These are phyloP conservation scores for Pempheris klunzingeri DNA, from an alignment of 2,797 vertebrate genomes.

Conservation along the genomic window DNA sequence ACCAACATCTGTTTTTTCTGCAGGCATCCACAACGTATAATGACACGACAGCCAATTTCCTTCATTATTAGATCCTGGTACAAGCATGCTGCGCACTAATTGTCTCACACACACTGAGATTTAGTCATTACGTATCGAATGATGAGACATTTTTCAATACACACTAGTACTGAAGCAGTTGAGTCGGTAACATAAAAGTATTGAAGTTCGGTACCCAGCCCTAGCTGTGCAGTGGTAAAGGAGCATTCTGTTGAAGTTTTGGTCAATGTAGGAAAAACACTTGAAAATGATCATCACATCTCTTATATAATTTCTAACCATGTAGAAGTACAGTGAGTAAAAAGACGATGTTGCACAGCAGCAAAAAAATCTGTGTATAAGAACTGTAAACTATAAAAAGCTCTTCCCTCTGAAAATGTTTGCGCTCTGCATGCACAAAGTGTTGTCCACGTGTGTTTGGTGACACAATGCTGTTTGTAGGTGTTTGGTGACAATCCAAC, in stretches of 20 bases:
- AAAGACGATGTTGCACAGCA: neutral
- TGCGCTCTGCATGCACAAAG: neutral
- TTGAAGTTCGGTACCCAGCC: no score
- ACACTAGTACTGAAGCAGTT: no score
- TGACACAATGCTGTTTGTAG: neutral
- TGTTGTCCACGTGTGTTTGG: neutral
- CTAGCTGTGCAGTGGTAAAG: neutral
- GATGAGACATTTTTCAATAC: no score
- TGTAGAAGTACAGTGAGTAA: neutral
- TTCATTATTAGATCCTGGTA: no score
- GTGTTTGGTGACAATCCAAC: slow-evolving; percentile 10
- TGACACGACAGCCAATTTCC: no score
- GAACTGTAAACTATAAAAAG: neutral
- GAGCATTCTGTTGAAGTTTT: neutral
- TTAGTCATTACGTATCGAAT: no score
- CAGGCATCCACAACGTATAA: no score
- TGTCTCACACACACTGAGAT: no score
- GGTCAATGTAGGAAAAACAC: neutral
- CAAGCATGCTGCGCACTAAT: no score
- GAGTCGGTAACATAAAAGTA: no score
- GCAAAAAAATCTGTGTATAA: neutral
- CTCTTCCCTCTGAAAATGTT: neutral
- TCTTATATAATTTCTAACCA: neutral
- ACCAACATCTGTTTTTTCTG: no score
- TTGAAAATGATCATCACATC: neutral